Evolutionary conservation across 1,140 invertebrate species (phyloP).

Genomic region (Parapsyche elsis): DNA sequence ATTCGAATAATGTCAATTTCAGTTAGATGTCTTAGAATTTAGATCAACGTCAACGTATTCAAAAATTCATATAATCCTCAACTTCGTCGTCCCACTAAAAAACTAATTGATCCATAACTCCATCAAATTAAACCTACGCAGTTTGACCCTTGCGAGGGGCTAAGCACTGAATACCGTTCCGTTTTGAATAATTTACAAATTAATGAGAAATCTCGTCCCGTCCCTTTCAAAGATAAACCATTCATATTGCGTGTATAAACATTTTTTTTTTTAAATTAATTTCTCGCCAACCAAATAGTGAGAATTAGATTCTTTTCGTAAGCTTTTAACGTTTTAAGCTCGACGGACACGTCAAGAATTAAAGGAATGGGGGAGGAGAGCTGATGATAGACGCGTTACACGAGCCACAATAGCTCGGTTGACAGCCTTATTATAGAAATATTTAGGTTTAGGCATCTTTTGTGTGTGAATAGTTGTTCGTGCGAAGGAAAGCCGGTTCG

Average conservation of each 20-base stretch:
- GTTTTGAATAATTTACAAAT: conserved; percentile 38
- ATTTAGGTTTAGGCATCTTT: conserved; percentile 25
- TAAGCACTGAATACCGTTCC: background rate
- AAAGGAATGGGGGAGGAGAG: background rate
- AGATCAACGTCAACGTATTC: background rate
- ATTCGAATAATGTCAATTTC: background rate
- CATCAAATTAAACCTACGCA: conserved; percentile 36
- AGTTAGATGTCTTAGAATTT: background rate
- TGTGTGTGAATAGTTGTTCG: background rate
- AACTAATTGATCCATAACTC: conserved; percentile 21
- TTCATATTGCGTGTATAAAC: background rate
- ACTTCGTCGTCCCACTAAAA: background rate
- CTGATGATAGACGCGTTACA: background rate
- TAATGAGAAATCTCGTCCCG: conserved; percentile 23
- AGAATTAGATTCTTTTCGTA: background rate
- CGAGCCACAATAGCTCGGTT: background rate
- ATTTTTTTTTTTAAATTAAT: too few relatives aligned
- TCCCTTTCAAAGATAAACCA: background rate
- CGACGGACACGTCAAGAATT: background rate
- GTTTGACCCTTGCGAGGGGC: background rate
- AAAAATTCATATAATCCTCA: background rate
- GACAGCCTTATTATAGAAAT: conserved; percentile 23
- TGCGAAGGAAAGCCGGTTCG: background rate
- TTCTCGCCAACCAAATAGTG: too few relatives aligned
- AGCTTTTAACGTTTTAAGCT: background rate